Evolutionary conservation across 2,113 vertebrate species (phyloP).

Genomic region (Pica pica): DNA sequence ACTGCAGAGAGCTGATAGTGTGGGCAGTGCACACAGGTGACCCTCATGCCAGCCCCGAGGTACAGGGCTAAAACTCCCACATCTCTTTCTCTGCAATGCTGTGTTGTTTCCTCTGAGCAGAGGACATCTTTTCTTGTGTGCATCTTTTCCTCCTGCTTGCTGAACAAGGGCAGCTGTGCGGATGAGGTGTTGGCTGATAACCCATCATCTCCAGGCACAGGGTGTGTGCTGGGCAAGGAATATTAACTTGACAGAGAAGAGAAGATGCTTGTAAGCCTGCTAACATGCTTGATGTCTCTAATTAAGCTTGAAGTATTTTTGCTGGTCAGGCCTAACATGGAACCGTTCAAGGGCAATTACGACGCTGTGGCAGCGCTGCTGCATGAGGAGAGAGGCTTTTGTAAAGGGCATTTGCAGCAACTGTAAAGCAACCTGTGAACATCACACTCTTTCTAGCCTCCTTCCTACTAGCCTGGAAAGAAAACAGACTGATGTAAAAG

Average conservation of each 20-base stretch:
- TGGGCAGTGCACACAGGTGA: background rate
- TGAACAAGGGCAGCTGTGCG: background rate
- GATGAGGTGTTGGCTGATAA: background rate
- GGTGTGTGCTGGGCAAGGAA: background rate
- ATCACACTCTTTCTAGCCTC: background rate
- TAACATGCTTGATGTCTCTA: slow-evolving; percentile 5
- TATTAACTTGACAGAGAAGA: background rate
- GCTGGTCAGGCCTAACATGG: background rate
- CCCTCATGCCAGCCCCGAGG: accelerated
- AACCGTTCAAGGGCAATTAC: slow-evolving; percentile 8
- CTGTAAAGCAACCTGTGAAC: background rate
- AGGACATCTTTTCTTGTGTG: background rate
- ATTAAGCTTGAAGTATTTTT: background rate
- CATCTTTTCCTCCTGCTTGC: background rate
- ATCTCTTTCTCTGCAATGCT: background rate
- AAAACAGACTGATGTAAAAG: background rate
- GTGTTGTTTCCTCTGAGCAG: background rate
- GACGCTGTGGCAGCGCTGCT: background rate
- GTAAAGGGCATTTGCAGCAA: background rate
- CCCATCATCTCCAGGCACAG: background rate
- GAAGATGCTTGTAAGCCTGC: background rate
- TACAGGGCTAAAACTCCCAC: accelerated
- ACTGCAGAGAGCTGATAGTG: background rate
- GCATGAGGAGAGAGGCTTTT: background rate
- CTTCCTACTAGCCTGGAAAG: background rate